Evolutionary conservation across 1,140 invertebrate species (phyloP).

Genomic region (Dendroctonus ponderosae): DNA sequence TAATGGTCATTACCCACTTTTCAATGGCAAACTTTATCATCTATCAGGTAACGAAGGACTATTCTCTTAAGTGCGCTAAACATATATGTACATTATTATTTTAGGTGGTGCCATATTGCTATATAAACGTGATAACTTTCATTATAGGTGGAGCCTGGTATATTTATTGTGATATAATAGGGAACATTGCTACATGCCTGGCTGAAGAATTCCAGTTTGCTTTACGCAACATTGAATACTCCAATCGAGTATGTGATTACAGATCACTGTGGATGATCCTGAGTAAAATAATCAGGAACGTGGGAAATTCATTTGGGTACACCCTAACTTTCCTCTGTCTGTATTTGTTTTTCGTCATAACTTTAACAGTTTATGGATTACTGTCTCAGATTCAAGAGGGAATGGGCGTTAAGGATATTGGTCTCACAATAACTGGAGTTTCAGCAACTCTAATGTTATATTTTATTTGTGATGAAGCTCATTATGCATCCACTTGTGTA

Average conservation of each 20-base stretch:
- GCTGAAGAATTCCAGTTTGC: slow-evolving; percentile 64
- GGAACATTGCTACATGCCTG: slow-evolving; percentile 59
- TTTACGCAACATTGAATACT: slow-evolving; percentile 62
- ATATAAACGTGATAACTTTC: slow-evolving; percentile 63
- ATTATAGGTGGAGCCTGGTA: slow-evolving; percentile 56
- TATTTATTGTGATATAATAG: slow-evolving; percentile 61
- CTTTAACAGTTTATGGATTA: slow-evolving; percentile 65
- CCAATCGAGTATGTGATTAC: slow-evolving; percentile 63
- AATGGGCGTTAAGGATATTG: slow-evolving; percentile 65
- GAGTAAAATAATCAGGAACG: slow-evolving; percentile 61
- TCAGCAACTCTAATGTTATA: slow-evolving; percentile 62
- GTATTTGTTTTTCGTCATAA: slow-evolving; percentile 67
- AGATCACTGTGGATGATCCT: slow-evolving; percentile 63
- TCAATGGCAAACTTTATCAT: slow-evolving; percentile 65
- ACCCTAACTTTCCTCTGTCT: slow-evolving; percentile 63
- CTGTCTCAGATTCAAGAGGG: slow-evolving; percentile 66
- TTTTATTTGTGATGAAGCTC: slow-evolving; percentile 67
- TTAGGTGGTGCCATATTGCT: slow-evolving; percentile 60
- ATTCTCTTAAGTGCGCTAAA: too few relatives aligned
- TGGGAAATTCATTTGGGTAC: slow-evolving; percentile 62
- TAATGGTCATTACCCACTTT: slow-evolving; percentile 62
- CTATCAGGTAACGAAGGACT: slow-evolving; percentile 53
- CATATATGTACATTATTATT: neutral
- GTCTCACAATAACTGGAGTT: slow-evolving; percentile 60
- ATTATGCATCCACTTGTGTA: slow-evolving; percentile 59